These are phyloP conservation scores for mouse (Mus musculus) DNA, from an alignment of 2,113 vertebrate genomes.

Conservation along the genomic window DNA sequence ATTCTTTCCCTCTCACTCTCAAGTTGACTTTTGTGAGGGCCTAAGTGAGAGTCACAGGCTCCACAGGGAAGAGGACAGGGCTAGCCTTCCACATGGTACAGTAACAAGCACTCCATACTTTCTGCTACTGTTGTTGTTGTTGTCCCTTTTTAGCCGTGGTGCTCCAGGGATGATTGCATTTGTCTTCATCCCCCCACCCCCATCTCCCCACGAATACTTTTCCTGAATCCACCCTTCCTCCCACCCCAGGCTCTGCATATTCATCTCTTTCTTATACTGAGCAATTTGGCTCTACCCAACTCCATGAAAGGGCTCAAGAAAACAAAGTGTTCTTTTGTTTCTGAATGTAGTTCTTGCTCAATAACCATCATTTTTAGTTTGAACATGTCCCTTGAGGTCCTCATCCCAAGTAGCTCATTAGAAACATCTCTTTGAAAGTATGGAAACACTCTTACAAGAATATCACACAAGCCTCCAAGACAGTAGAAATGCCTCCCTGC, in stretches of 20 bases:
- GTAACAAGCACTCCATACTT: not conserved
- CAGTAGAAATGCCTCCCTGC: not conserved
- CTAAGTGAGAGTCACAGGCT: slow-evolving; percentile 40
- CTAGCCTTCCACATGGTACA: not conserved
- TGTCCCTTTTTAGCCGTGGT: slow-evolving; percentile 6
- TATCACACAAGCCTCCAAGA: slow-evolving; percentile 24
- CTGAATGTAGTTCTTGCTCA: slow-evolving; percentile 52
- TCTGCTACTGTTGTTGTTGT: not conserved
- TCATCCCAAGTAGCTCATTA: slow-evolving; percentile 60
- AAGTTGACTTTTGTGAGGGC: slow-evolving; percentile 4
- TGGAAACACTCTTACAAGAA: not conserved
- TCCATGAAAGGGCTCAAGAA: slow-evolving; percentile 42
- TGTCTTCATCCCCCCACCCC: not conserved
- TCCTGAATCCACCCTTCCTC: not conserved
- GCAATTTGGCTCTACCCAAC: slow-evolving; percentile 25
- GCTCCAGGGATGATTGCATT: not conserved
- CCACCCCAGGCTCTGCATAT: not conserved
- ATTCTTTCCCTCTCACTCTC: not conserved
- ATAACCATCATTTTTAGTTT: slow-evolving; percentile 52
- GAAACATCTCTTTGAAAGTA: slow-evolving; percentile 52
- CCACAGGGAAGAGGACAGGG: not conserved
- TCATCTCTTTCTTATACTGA: slow-evolving; percentile 41
- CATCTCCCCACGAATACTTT: not conserved
- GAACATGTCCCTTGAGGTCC: slow-evolving; percentile 38
- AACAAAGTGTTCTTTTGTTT: slow-evolving; percentile 61